Base-by-base conservation (phyloP, 2,113 vertebrate species). In the Psilopsiagon aurifrons region DNA sequence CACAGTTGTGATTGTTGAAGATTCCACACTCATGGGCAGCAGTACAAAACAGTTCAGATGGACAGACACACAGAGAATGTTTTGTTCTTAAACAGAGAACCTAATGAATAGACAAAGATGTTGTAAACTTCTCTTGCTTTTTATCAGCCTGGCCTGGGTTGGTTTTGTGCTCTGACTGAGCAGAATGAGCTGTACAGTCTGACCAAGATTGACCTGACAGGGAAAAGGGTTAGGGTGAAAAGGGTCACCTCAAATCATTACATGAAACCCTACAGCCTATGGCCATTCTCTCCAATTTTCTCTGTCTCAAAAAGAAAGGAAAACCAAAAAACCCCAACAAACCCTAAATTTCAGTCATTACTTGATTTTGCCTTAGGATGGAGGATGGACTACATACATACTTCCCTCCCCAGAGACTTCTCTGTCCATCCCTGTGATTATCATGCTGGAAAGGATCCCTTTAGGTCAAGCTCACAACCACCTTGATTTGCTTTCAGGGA, bases 391-490 rank as follows among this genome's bases (percentile, higher is more conserved):
- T 67, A 47, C 37, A 29, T 63, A 59, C 39, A 70, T 51, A 6
- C n/a, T 74, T 78, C 46, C 37, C 70, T 90, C 85, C 62, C 70
- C 37, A 66, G 64, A 94, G 66, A 62, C 41, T 79, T 77, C 75
- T 82, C 79, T 88, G 74, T 67, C 67, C 83, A 73, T 73, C 51
- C 86, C 84, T 77, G 62, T 88, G 83, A 77, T 75, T 88, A 44
- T 90, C 70, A 79, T 8, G 1, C 79, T 75, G 70, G 62, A 96
- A 92, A 79, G 33, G 47, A 88, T 88, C 60, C 52, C 63, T 80
- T 87, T 92, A 83, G 55, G 76, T 92, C 87, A 94, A 44, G 37
- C 92, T 95, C 63, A 88, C 41, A 90, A 76, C 73, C 49, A 90
- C 71, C 83, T 54, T 66, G 51, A 85, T 39, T 66, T 88, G 88